These are phyloP conservation scores for Odiellus spinosus DNA, from an alignment of 2,888 invertebrate species.

Conservation along the genomic window DNA sequence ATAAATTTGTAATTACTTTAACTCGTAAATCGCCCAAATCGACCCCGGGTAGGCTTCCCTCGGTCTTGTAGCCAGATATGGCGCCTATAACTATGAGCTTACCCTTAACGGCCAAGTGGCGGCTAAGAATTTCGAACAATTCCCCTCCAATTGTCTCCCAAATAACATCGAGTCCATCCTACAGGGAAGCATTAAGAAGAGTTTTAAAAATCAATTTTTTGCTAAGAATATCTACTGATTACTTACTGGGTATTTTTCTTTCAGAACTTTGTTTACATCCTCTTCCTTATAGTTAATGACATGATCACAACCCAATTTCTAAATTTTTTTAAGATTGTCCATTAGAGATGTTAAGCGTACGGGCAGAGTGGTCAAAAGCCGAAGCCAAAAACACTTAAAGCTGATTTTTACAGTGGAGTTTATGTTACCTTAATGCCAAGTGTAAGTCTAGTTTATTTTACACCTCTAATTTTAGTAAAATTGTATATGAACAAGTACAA, in stretches of 20 bases:
- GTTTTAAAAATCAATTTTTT: slow-evolving; percentile 18
- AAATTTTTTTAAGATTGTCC: slow-evolving; percentile 26
- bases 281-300: slow-evolving; percentile 29
- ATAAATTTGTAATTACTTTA: too few relatives aligned
- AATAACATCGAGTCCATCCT: slow-evolving; percentile 18
- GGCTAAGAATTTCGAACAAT: slow-evolving; percentile 11
- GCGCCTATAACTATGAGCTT: slow-evolving; percentile 29
- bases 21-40: too few relatives aligned
- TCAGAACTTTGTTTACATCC: slow-evolving; percentile 24
- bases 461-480: too few relatives aligned
- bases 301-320: slow-evolving; percentile 27
- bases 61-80: slow-evolving; percentile 26
- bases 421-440: too few relatives aligned
- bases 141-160: slow-evolving; percentile 19
- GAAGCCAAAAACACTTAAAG: too few relatives aligned
- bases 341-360: too few relatives aligned
- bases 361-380: too few relatives aligned
- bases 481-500: too few relatives aligned
- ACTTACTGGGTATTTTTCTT: slow-evolving; percentile 26
- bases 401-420: too few relatives aligned
- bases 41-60: too few relatives aligned
- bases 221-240: background rate
- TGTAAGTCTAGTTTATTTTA: too few relatives aligned
- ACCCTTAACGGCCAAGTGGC: slow-evolving; percentile 24
- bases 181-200: slow-evolving; percentile 1